Conservation (phyloP, 2,797 vertebrate genomes). For the Danio jaintianensis region DNA sequence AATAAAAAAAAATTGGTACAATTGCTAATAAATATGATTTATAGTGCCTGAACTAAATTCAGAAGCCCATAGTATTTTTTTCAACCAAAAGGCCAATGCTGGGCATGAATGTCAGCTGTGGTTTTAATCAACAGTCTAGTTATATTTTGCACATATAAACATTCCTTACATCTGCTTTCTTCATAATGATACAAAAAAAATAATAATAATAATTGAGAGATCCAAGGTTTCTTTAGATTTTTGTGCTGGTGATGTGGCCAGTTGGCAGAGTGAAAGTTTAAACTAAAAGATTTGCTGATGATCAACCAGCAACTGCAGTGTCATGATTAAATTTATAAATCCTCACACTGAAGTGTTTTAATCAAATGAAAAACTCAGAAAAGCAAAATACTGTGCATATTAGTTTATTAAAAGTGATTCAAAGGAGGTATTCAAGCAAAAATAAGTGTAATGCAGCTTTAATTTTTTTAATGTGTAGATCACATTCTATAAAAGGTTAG, state of each 20-base stretch:
- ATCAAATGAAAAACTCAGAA: not conserved
- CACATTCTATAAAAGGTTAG: too few species aligned
- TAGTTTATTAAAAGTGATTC: too few species aligned
- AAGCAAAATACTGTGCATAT: too few species aligned
- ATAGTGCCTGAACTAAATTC: not conserved
- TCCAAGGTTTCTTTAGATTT: not conserved
- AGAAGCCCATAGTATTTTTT: slow-evolving; percentile 4
- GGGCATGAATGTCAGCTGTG: not conserved
- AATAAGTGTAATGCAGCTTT: too few species aligned
- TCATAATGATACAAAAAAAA: not conserved
- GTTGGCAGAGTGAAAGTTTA: not conserved
- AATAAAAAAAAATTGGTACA: not conserved
- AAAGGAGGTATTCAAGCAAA: too few species aligned
- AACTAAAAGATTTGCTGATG: not conserved
- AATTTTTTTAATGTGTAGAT: too few species aligned
- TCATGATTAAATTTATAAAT: not conserved
- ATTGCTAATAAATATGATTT: not conserved
- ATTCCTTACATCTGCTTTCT: slow-evolving; percentile 14
- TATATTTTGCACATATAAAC: slow-evolving; percentile 16
- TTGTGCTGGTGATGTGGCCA: not conserved
- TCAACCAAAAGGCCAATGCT: not conserved
- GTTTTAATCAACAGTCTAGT: slow-evolving; percentile 23
- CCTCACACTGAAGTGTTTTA: not conserved
- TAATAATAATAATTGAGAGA: too few species aligned
- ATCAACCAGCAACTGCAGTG: not conserved